Conservation (phyloP, 1,140 invertebrate genomes). For the Lasioglossum albipes region DNA sequence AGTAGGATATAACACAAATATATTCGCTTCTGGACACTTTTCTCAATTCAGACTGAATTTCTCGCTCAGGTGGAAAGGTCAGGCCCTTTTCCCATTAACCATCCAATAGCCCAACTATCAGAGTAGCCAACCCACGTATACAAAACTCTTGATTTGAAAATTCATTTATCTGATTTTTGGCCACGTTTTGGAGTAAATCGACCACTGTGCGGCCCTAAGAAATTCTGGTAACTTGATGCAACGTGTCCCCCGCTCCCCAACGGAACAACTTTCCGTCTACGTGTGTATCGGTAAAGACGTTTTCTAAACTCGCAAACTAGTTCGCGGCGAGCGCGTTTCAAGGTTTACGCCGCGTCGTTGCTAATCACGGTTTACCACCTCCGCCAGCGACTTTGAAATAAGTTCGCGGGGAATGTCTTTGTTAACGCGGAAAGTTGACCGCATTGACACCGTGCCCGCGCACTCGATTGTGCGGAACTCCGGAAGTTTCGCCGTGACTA, state of each 20-base stretch:
- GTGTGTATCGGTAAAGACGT: background rate
- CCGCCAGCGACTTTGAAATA: constrained; percentile 25
- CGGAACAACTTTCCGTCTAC: background rate
- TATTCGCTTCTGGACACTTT: too few relatives aligned
- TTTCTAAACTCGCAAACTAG: constrained; percentile 19
- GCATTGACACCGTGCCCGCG: background rate
- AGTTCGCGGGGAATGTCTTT: constrained; percentile 34
- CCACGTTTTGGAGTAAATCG: too few relatives aligned
- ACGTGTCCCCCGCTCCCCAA: background rate
- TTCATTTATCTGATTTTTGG: too few relatives aligned
- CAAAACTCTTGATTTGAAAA: too few relatives aligned
- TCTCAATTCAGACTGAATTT: too few relatives aligned
- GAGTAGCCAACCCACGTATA: too few relatives aligned
- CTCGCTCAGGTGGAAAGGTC: too few relatives aligned
- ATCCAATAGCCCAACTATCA: too few relatives aligned
- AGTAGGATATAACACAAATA: too few relatives aligned
- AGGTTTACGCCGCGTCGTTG: constrained; percentile 1
- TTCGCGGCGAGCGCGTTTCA: background rate
- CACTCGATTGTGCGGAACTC: constrained; percentile 32
- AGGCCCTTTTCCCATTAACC: too few relatives aligned
- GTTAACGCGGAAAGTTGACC: constrained; percentile 43
- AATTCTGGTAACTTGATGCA: background rate
- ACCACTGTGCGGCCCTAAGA: too few relatives aligned
- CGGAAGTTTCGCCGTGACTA: background rate
- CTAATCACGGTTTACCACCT: constrained; percentile 37